Evolutionary conservation across 2,797 vertebrate genomes (phyloP).

Genomic region (Tadarida brasiliensis): DNA sequence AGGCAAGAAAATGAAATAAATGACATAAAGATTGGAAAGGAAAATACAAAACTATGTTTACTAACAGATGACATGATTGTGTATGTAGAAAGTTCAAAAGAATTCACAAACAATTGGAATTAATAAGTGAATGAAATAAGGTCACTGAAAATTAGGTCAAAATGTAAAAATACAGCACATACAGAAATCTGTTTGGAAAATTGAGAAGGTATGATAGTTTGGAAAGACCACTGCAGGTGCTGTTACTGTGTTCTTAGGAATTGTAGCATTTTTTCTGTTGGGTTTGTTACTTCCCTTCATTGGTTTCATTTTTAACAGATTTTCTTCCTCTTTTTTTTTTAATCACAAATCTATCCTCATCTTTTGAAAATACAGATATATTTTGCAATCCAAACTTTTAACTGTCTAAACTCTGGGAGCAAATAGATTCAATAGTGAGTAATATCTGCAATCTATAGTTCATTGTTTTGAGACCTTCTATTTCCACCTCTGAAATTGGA

Average conservation of each 20-base stretch:
- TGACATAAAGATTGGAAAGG: not conserved
- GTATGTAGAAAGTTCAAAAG: constrained; percentile 22
- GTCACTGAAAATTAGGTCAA: not conserved
- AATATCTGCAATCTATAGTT: not conserved
- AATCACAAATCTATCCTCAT: not conserved
- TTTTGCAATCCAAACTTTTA: not conserved
- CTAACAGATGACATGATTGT: not conserved
- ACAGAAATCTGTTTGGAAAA: not conserved
- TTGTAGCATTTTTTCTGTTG: constrained; percentile 5
- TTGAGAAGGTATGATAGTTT: not conserved
- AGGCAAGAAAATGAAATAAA: constrained; percentile 15
- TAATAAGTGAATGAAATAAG: not conserved
- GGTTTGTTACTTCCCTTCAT: not conserved
- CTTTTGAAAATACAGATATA: constrained; percentile 44
- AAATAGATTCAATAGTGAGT: constrained; percentile 6
- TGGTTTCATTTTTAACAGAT: constrained; percentile 41
- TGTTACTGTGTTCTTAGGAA: constrained; percentile 20
- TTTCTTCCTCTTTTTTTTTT: not conserved
- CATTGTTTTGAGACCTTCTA: not conserved
- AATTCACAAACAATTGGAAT: constrained; percentile 38
- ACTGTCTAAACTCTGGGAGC: not conserved
- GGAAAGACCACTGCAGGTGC: not conserved
- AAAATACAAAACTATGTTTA: constrained; percentile 6
- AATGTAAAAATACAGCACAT: not conserved
- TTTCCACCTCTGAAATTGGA: constrained; percentile 21